Percentiles rank a stretch among this genome's conserved stretches.
Evolutionary conservation across 2,888 invertebrate genomes (phyloP).

Genomic region (Nomada ferruginata): DNA sequence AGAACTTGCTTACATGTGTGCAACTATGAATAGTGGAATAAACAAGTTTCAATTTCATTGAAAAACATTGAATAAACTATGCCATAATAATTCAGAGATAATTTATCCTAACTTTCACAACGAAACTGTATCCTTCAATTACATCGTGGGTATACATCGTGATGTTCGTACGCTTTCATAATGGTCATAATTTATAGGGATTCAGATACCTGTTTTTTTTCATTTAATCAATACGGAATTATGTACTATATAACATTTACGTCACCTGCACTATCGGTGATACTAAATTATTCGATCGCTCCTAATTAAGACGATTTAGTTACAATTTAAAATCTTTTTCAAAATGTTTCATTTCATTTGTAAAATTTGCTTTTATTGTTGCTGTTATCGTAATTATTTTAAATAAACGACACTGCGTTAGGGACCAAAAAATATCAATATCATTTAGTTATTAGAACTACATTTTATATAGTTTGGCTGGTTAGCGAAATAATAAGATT

Average conservation of each 20-base stretch:
- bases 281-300: conserved; percentile 2
- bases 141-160: conserved; percentile 8
- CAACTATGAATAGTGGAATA: conserved; percentile 41
- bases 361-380: conserved; percentile 14
- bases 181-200: not conserved
- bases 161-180: conserved; percentile 8
- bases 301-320: not conserved
- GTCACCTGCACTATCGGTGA: not conserved
- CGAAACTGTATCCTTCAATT: conserved; percentile 4
- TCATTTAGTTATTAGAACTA: conserved; percentile 26
- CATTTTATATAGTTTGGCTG: conserved; percentile 38
- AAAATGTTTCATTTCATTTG: not conserved
- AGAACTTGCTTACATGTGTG: conserved; percentile 58
- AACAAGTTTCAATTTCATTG: conserved; percentile 22
- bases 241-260: not conserved
- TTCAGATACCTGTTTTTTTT: not conserved
- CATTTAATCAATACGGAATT: not conserved
- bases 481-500: conserved; percentile 35
- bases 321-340: not conserved
- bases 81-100: conserved; percentile 1
- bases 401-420: conserved; percentile 19
- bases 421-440: conserved; percentile 18
- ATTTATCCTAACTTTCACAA: conserved; percentile 10
- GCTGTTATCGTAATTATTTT: conserved; percentile 6
- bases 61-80: conserved; percentile 25